These are phyloP conservation scores for Leptodactylus fallax DNA, from an alignment of 2,797 vertebrate species.

Conservation along the genomic window DNA sequence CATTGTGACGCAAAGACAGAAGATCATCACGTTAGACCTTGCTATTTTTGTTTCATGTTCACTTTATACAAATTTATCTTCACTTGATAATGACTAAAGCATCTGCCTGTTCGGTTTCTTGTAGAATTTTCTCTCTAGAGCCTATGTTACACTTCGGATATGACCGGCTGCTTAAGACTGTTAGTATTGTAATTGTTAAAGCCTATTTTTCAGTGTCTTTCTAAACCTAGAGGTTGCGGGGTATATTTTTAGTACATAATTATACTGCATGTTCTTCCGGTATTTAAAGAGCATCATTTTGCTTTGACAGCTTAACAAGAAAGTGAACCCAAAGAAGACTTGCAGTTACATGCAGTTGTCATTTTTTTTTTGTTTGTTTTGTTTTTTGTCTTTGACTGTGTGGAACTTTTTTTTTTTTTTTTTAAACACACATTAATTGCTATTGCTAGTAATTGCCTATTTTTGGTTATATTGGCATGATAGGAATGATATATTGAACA, in stretches of 20 bases:
- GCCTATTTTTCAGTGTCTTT: constrained; percentile 29
- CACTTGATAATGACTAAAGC: no score
- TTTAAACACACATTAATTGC: no score
- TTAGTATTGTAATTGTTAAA: constrained; percentile 34
- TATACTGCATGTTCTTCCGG: constrained; percentile 1
- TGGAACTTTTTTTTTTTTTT: neutral
- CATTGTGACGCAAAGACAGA: no score
- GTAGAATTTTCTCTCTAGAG: neutral
- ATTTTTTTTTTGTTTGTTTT: no score
- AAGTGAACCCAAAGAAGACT: neutral
- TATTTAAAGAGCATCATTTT: constrained; percentile 26
- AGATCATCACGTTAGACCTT: no score
- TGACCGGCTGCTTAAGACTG: constrained; percentile 29
- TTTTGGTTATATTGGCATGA: neutral
- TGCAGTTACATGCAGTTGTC: no score
- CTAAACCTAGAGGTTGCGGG: constrained; percentile 22
- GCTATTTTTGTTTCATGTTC: neutral
- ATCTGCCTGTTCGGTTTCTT: no score
- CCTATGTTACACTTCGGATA: constrained; percentile 45
- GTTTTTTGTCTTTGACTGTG: neutral
- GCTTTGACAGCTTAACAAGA: neutral
- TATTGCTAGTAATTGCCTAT: neutral
- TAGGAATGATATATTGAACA: neutral
- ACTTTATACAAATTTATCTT: neutral
- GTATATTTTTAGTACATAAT: constrained; percentile 55